These are phyloP conservation scores for cat (Felis catus) DNA, from an alignment of 2,113 vertebrate genomes.

Conservation along the genomic window F.catus_Fca126_mat1.0 CM031420.1:97129001-97129500, in stretches of 20 bases:
- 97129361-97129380: neutral
- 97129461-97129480: neutral
- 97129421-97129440: neutral
- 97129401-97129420: neutral
- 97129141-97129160: constrained; percentile 74
- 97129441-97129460: neutral
- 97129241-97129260: constrained; percentile 53
- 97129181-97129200: constrained; percentile 61
- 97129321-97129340: neutral
- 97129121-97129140: constrained; percentile 48
- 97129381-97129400: neutral
- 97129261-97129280: constrained; percentile 11
- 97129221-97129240: constrained; percentile 59
- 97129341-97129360: neutral
- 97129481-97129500: neutral
- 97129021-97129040: constrained; percentile 78
- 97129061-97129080: constrained; percentile 79
- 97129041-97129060: constrained; percentile 68
- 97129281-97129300: neutral
- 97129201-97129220: constrained; percentile 41
- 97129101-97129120: constrained; percentile 57
- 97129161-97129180: constrained; percentile 78
- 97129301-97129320: neutral
- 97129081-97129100: constrained; percentile 64
- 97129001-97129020: constrained; percentile 79